These are phyloP conservation scores for Aldabrachelys gigantea DNA, from an alignment of 2,113 vertebrate genomes.

Conservation along the genomic window DNA sequence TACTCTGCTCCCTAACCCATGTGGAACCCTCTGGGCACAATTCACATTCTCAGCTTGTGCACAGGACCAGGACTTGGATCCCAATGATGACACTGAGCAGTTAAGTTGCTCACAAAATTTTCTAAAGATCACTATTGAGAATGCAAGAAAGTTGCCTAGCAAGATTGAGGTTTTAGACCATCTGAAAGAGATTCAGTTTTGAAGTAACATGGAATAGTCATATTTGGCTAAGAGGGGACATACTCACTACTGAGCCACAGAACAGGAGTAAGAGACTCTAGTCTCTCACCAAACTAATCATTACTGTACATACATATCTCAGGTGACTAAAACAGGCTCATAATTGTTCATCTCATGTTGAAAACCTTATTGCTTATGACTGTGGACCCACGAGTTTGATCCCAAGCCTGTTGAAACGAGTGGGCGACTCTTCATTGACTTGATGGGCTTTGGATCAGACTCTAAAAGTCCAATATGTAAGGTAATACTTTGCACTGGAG, in stretches of 20 bases:
- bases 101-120: neutral
- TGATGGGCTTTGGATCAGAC: neutral
- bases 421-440: neutral
- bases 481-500: neutral
- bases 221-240: neutral
- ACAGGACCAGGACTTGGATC: too few relatives aligned
- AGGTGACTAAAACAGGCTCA: neutral
- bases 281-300: neutral
- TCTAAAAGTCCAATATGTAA: neutral
- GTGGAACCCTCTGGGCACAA: constrained; percentile 32
- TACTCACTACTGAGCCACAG: neutral
- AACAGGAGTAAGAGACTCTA: neutral
- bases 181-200: constrained; percentile 12
- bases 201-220: constrained; percentile 4
- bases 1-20: constrained; percentile 41
- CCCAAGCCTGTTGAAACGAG: neutral
- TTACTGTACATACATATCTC: neutral
- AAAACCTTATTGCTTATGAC: neutral
- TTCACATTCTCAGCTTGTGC: constrained; percentile 9
- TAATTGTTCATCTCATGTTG: neutral
- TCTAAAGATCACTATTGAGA: constrained; percentile 2
- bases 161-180: neutral
- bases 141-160: neutral
- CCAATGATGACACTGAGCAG: too few relatives aligned
- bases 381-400: neutral